Evolutionary conservation across 2,888 invertebrate genomes (phyloP), one percentile per base, ranked within the genome.

Genomic region (Tricholauxania praeusta): DNA sequence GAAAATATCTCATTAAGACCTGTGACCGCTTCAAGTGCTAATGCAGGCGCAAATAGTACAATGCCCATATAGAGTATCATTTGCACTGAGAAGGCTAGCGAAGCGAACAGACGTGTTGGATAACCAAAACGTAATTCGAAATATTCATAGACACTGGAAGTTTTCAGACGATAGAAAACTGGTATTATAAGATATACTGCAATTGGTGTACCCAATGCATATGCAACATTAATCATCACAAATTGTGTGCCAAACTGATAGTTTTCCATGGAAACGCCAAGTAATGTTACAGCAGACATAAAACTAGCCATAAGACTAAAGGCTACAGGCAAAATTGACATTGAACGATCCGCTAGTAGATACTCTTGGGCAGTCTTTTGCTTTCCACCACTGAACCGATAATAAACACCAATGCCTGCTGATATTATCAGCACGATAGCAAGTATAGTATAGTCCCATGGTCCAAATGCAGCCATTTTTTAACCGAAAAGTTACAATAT

Each of bases 271-370:
- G 96, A 94, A 3, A 96, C 94, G 17, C 97, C 97, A n/a, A 97
- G 89, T 55, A 97, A 86, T 0, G 96, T 95, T 70, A 97, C 92
- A 49, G 96, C 95, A 1, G 96, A 96, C 93, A 97, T 95, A 85
- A 96, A 96, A 53, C 96, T 95, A n/a, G 96, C 96, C 93, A 96
- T 95, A 73, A 97, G 87, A 3, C 96, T 96, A 77, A 96, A 94
- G 6, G 96, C 93, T 1, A 97, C 95, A 0, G 96, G 95, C 10
- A 89, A 76, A 79, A 94, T 89, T 8, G 93, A 91, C 93, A 96
- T 94, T 76, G 93, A 93, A 73, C 92, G 91, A 83, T 95, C 92
- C 0, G 95, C 97, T 71, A 95, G 86, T 74, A 97, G 90, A 83
- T 94, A 97, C 87, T 96, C 96, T 92, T 93, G 91, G 72, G 93